Percentiles rank a stretch among this genome's conserved stretches.
Conservation (phyloP, 2,113 vertebrate genomes). For the Malurus alboscapulatus region DNA sequence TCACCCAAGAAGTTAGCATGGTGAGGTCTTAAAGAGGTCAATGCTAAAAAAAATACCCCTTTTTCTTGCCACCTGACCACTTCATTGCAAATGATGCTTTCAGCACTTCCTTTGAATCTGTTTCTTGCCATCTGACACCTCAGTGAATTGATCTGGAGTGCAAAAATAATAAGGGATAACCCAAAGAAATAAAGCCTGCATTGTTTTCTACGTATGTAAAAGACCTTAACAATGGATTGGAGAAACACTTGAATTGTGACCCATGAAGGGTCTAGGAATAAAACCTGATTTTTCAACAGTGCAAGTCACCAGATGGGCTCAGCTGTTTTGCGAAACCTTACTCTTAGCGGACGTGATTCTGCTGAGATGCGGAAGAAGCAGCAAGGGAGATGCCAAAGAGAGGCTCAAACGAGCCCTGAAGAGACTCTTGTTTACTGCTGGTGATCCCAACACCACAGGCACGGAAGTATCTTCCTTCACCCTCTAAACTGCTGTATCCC, state of each 20-base stretch:
- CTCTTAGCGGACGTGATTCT: not conserved
- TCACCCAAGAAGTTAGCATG: not conserved
- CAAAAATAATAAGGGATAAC: not conserved
- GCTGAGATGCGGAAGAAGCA: not conserved
- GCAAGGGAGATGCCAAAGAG: not conserved
- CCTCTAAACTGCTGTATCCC: not conserved
- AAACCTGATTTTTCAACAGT: not conserved
- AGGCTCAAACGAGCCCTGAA: not conserved
- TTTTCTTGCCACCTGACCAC: not conserved
- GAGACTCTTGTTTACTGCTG: fast-evolving
- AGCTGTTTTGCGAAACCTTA: constrained; percentile 21
- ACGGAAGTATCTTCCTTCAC: not conserved
- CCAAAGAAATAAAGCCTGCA: not conserved
- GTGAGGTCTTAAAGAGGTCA: not conserved
- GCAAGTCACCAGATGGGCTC: constrained; percentile 4
- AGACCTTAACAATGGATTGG: not conserved
- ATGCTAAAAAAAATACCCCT: not conserved
- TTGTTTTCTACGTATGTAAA: not conserved
- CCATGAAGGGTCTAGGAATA: not conserved
- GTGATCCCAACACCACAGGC: not conserved
- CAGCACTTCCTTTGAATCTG: not conserved
- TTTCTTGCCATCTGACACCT: not conserved
- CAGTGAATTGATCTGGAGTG: not conserved
- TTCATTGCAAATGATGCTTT: not conserved
- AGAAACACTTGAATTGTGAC: not conserved